Percentiles rank a stretch among this genome's conserved stretches.
Conservation (phyloP, 2,113 vertebrate genomes). For the Ceratotherium simum region DNA sequence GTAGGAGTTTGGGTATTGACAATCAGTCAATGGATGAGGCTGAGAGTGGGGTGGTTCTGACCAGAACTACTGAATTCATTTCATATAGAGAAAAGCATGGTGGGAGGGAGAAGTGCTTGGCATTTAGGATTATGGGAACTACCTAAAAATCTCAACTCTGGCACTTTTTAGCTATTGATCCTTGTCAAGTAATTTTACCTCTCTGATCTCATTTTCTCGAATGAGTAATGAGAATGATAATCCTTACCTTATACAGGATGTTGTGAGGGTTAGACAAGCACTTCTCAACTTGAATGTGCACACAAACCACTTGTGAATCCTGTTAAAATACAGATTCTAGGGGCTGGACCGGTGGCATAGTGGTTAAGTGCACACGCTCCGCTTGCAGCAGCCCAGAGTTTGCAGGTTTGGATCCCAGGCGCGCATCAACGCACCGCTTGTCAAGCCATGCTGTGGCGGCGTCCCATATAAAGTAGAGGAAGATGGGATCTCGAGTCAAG, state of each 20-base stretch:
- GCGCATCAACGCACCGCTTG: no score
- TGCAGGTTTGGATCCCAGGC: no score
- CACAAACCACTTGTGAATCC: not conserved
- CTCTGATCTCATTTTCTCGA: slow-evolving; percentile 7
- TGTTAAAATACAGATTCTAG: slow-evolving; percentile 22
- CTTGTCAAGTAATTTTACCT: not conserved
- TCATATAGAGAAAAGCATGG: not conserved
- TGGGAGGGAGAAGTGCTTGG: not conserved
- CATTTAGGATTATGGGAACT: not conserved
- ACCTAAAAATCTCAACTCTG: not conserved
- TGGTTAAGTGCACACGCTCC: no score
- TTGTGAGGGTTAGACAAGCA: not conserved
- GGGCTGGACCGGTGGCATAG: no score
- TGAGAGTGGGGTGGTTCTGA: not conserved
- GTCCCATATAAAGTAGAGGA: no score
- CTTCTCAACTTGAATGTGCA: not conserved
- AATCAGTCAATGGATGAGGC: not conserved
- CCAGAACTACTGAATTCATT: not conserved
- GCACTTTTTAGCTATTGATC: not conserved
- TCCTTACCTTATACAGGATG: not conserved
- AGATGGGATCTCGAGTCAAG: no score
- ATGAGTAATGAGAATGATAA: not conserved
- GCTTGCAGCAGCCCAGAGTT: no score
- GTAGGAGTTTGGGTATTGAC: not conserved
- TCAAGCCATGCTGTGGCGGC: no score